Percentiles rank a stretch among this genome's conserved stretches.
These are phyloP conservation scores for Platalea minor DNA, from an alignment of 2,797 vertebrate species.

Conservation along the genomic window DNA sequence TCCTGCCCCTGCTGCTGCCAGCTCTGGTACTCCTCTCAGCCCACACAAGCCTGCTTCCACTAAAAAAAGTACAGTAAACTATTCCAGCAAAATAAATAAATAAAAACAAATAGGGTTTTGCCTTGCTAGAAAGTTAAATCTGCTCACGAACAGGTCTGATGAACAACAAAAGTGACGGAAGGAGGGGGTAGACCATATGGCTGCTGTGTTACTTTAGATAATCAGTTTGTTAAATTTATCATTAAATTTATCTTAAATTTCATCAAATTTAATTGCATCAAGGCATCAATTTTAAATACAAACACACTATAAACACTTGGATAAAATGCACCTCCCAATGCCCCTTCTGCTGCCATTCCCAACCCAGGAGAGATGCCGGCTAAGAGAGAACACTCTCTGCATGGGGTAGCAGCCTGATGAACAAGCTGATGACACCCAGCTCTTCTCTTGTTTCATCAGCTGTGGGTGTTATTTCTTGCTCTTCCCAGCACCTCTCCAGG, in stretches of 20 bases:
- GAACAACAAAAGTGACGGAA: background rate
- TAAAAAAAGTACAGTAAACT: background rate
- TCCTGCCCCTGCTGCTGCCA: background rate
- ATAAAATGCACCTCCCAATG: background rate
- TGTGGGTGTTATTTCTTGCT: background rate
- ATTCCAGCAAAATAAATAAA: background rate
- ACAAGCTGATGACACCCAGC: background rate
- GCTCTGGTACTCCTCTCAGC: background rate
- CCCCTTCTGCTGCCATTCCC: background rate
- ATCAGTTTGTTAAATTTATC: background rate
- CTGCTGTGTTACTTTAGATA: background rate
- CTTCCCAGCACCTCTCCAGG: background rate
- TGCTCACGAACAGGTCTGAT: background rate
- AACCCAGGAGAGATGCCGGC: background rate
- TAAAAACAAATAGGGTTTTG: background rate
- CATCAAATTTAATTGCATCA: background rate
- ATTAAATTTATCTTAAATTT: background rate
- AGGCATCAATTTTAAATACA: background rate
- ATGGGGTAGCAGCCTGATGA: background rate
- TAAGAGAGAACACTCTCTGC: background rate
- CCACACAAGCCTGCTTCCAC: background rate
- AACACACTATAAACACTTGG: background rate
- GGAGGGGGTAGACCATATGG: background rate
- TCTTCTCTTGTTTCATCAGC: conserved; percentile 11
- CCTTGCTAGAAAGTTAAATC: background rate